Base-by-base conservation (phyloP, 2,888 invertebrate genomes). In the Lasioglossum figueresi region DNA sequence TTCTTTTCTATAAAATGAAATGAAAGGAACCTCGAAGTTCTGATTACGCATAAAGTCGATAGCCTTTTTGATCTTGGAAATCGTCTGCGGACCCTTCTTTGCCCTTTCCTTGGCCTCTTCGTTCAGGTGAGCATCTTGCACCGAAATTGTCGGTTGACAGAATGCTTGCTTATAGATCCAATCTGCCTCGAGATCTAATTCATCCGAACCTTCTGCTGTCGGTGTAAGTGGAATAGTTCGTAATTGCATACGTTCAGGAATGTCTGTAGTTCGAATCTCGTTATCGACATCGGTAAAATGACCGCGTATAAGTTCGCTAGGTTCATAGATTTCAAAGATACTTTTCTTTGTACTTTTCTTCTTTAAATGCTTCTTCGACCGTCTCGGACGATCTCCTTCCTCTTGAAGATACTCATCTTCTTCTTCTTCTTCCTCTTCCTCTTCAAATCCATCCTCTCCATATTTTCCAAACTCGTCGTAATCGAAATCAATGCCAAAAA, bases 401-500 rank as follows among this genome's bases (percentile, higher is more conserved):
- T 97, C 97, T 34, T 97, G 97, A 87, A 98, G 97, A 84, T 98
- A 97, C 81, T 98, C 96, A 90, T 98, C 98, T 86, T 98, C 97
- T 89, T 97, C 97, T 71, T 97, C 96, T 80, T 98, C 97, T 16
- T 98, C 98, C 3, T 98, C 98, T 48, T 98, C 98, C 76, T 98
- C 98, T 79, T 97, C 97, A 91, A 98, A 98, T 86, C 98, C 98
- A 88, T 98, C 98, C 79, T 98, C 98, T 10, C 97, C 98, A 93
- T 98, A 98, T 93, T 98, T 98, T 79, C 97, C 97, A 95, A 98
- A 98, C 90, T 98, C 98, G 84, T 98, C 98, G 93, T 98, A 98
- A 93, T 98, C 99, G 95, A 99, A 99, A 95, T 99, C 99, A n/a
- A 99, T 99, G 45, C 99, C 99, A 94, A 99, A 99, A 89, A 99